A percentile compares a stretch with the other conserved stretches of the same genome.
phyloP scores from a whole-genome alignment of 1,140 invertebrate species.

The Potamilus streckersoni region DNA sequence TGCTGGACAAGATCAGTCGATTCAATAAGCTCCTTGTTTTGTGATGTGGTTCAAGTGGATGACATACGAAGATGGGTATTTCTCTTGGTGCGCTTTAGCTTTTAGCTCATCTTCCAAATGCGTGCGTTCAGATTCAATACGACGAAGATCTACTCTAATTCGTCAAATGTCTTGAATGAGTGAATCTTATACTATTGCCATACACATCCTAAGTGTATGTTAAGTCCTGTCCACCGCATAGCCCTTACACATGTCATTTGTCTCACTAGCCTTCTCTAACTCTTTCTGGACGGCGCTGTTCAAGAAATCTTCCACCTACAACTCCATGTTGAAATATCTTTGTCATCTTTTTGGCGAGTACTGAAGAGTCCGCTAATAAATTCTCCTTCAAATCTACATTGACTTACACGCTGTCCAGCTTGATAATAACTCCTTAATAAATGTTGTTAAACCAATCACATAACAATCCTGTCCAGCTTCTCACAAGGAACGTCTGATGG shows the following conservation, averaged over 20 bases:
- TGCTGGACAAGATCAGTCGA: too few relatives aligned
- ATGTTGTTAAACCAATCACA: not conserved
- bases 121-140: too few relatives aligned
- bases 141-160: too few relatives aligned
- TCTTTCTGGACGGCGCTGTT: conserved; percentile 2
- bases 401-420: conserved; percentile 9
- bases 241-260: not conserved
- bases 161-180: too few relatives aligned
- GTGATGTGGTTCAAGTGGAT: too few relatives aligned
- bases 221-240: not conserved
- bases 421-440: not conserved
- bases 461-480: not conserved
- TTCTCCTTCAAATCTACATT: conserved; percentile 5
- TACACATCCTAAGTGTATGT: too few relatives aligned
- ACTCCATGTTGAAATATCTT: not conserved
- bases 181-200: too few relatives aligned
- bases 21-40: too few relatives aligned
- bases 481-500: not conserved
- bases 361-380: not conserved
- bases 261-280: not conserved
- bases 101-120: too few relatives aligned
- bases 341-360: not conserved
- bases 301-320: conserved; percentile 11
- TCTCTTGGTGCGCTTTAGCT: too few relatives aligned
- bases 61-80: too few relatives aligned